Conservation (phyloP, 1,140 invertebrate genomes). For the Coelopa frigida region DNA sequence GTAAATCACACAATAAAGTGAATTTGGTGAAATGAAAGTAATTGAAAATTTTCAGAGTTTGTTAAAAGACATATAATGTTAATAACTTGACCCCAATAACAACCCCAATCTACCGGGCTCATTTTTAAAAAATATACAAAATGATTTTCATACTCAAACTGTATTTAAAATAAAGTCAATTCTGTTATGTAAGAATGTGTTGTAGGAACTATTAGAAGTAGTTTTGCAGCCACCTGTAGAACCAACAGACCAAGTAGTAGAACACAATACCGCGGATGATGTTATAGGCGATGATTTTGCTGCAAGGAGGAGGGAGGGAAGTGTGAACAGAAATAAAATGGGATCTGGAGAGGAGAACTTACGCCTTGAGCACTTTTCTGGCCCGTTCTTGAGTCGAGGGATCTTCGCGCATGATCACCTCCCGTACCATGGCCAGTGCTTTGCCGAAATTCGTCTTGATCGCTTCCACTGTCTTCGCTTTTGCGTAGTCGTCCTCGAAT, state of each 20-base stretch:
- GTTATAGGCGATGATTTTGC: conserved; percentile 21
- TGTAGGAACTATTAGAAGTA: background rate
- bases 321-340: no score
- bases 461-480: background rate
- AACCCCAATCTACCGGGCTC: no score
- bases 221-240: conserved; percentile 17
- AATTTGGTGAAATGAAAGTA: no score
- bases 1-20: no score
- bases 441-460: background rate
- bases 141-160: no score
- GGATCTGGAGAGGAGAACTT: no score
- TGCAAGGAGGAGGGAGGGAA: conserved; percentile 5
- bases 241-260: conserved; percentile 27
- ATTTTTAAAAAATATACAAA: no score
- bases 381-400: background rate
- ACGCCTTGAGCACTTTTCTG: background rate
- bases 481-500: background rate
- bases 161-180: background rate
- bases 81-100: no score
- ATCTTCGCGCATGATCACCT: background rate
- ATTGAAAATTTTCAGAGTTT: no score
- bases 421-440: background rate
- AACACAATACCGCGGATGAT: conserved; percentile 17
- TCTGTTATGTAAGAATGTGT: background rate
- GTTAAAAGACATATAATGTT: no score